Conservation (phyloP, 1,140 invertebrate species). For the Ditylenchus dipsaci region DNA sequence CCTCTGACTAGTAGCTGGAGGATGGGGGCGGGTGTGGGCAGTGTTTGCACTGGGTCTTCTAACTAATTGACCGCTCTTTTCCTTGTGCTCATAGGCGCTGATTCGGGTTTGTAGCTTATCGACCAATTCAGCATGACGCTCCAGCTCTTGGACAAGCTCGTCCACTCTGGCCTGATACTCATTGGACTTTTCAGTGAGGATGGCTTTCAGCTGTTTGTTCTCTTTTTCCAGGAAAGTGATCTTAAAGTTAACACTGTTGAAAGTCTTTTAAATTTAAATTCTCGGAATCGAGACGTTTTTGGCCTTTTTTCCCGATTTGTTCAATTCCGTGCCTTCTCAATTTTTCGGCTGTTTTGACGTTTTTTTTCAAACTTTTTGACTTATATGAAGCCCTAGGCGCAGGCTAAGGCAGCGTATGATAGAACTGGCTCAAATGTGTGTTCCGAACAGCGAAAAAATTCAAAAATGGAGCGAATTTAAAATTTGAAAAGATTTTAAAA, state of each 20-base stretch:
- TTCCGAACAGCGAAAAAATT: no score
- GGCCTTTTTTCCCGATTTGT: no score
- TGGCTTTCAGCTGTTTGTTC: constrained; percentile 26
- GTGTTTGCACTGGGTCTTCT: not conserved
- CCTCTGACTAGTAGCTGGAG: not conserved
- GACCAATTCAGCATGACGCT: constrained; percentile 38
- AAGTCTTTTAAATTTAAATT: not conserved
- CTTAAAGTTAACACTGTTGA: constrained; percentile 14
- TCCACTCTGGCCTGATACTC: constrained; percentile 25
- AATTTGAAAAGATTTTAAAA: no score
- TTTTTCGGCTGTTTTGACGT: no score
- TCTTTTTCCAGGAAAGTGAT: constrained; percentile 33
- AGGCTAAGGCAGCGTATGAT: no score
- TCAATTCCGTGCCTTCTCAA: no score
- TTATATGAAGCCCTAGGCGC: no score
- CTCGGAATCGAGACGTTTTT: no score
- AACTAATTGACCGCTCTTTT: not conserved
- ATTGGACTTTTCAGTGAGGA: constrained; percentile 19
- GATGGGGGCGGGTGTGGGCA: not conserved
- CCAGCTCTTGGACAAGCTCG: constrained; percentile 36
- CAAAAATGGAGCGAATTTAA: no score
- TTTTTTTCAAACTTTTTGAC: no score
- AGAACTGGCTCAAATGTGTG: no score
- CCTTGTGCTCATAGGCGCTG: constrained; percentile 7
- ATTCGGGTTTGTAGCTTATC: constrained; percentile 31